These are phyloP conservation scores for Sarcophaga caerulescens DNA, from an alignment of 2,888 invertebrate genomes.

Conservation along the genomic window DNA sequence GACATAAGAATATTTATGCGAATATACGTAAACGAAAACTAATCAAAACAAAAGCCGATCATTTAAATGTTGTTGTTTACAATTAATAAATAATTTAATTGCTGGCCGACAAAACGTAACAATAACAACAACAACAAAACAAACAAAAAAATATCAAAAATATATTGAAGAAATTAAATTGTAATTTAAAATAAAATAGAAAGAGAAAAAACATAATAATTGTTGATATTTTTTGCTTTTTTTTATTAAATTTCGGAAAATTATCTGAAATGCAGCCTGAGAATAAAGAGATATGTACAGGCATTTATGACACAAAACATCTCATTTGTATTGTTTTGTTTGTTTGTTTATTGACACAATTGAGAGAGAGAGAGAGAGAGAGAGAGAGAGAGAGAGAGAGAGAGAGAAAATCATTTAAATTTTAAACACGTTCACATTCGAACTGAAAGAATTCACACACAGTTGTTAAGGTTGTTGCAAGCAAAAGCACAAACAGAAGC, in stretches of 20 bases:
- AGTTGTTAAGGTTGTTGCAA: constrained; percentile 44
- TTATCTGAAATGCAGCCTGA: constrained; percentile 1
- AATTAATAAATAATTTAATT: constrained; percentile 34
- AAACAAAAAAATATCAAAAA: constrained; percentile 26
- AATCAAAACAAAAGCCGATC: constrained; percentile 41
- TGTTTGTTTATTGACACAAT: neutral
- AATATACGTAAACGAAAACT: neutral
- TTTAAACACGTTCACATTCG: constrained; percentile 57
- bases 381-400: neutral
- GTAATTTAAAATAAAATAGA: constrained; percentile 22
- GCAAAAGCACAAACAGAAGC: constrained; percentile 14
- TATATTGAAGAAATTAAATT: constrained; percentile 55
- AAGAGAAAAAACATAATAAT: neutral
- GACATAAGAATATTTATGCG: constrained; percentile 23
- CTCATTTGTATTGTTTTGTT: neutral
- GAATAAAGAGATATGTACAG: neutral
- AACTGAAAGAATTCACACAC: constrained; percentile 66
- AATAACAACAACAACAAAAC: neutral
- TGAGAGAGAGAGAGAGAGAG: neutral
- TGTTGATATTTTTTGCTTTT: constrained; percentile 6
- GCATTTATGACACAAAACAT: constrained; percentile 6
- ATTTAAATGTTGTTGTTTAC: constrained; percentile 54
- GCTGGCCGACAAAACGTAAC: neutral
- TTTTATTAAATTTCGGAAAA: constrained; percentile 42
- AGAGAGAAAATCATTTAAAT: constrained; percentile 53